Evolutionary conservation across 2,113 vertebrate genomes (phyloP).

Genomic region (pig (Sus scrofa)): T2T-Sscrofa CM000826.6:124031501-124032000

Average conservation of each 20-base stretch:
- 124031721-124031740: conserved; percentile 47
- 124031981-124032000: not conserved
- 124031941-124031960: not conserved
- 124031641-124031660: not conserved
- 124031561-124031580: conserved; percentile 1
- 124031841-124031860: not conserved
- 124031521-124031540: conserved; percentile 14
- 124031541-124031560: conserved; percentile 18
- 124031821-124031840: not conserved
- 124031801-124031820: not conserved
- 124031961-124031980: not conserved
- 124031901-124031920: not conserved
- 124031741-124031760: not conserved
- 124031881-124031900: not conserved
- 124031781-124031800: not conserved
- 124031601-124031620: conserved; percentile 1
- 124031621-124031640: conserved; percentile 45
- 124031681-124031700: conserved; percentile 20
- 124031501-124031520: conserved; percentile 21
- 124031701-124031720: not conserved
- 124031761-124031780: not conserved
- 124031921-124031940: not conserved
- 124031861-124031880: not conserved
- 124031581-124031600: conserved; percentile 42
- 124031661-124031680: not conserved